These are phyloP conservation scores for Aphidius gifuensis DNA, from an alignment of 1,140 invertebrate genomes.

Conservation along the genomic window DNA sequence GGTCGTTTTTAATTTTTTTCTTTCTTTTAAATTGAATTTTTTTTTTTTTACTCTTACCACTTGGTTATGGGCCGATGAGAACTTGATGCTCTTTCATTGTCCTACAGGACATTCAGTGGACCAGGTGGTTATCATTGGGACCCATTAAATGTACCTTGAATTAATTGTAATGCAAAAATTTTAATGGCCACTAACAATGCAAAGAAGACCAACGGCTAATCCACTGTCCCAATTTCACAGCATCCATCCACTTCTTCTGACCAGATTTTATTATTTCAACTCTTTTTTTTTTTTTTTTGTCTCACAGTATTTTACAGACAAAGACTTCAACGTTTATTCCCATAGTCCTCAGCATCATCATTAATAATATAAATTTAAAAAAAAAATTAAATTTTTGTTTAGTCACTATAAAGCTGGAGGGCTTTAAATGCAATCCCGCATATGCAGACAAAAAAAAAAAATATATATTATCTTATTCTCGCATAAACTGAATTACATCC, in stretches of 20 bases:
- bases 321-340: neutral
- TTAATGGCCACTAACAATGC: constrained; percentile 41
- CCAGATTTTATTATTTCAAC: constrained; percentile 25
- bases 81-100: neutral
- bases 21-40: neutral
- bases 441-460: too few species aligned
- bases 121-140: constrained; percentile 41
- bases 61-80: neutral
- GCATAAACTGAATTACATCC: too few species aligned
- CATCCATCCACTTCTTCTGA: constrained; percentile 20
- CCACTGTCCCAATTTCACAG: constrained; percentile 13
- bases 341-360: too few species aligned
- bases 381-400: too few species aligned
- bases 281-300: constrained; percentile 1
- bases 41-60: too few species aligned
- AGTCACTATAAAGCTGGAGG: too few species aligned
- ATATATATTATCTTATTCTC: too few species aligned
- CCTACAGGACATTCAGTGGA: constrained; percentile 30
- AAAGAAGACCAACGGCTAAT: constrained; percentile 28
- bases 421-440: too few species aligned
- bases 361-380: too few species aligned
- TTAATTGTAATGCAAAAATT: constrained; percentile 47
- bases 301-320: constrained; percentile 1
- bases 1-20: neutral
- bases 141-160: constrained; percentile 39